Evolutionary conservation across 2,113 vertebrate genomes (phyloP), one percentile per base, ranked within the genome.

Genomic region (Emydura subglobosa): DNA sequence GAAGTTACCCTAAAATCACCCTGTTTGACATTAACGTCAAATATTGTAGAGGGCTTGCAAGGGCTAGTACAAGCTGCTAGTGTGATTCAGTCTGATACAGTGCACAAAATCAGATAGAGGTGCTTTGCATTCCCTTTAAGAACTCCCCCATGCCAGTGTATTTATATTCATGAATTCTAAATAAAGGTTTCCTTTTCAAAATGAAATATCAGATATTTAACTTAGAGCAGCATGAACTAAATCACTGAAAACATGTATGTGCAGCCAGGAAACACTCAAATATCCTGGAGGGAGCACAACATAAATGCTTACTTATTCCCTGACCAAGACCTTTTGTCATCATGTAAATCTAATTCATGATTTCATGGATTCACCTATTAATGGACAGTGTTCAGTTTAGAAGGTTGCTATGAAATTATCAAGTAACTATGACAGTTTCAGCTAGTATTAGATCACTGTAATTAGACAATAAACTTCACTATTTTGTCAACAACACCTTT

Each of bases 1-100:
- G 84, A 91, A 89, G 83, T 27, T 83, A 51, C 91, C 83, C 82
- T 87, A 82, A 96, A 96, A 95, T 93, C 51, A 93, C 49, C 61
- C 0, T n/a, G 82, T 13, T 31, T 29, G n/a, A 59, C 27, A 39
- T 44, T 55, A 76, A 85, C 76, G 86, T 59, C 44, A 5, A 79
- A 82, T 11, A 79, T 59, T 83, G 61, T 92, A 96, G 17, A 82
- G 72, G 10, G 39, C 39, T 16, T 27, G 0, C 0, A 3, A 90
- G 29, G 39, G 87, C 83, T 87, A 76, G 10, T 82, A 7, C 65
- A 79, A 44, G 74, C 57, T 85, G 29, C 81, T 55, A 39, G 68
- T 78, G 87, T 24, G 44, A 90, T 85, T 68, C 10, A 17, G 27
- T 27, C 57, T 55, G 44, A 74, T 42, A 42, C n/a, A 74, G 72